phyloP scores from a whole-genome alignment of 2,797 vertebrate genomes.

The Enteromius viviparus region DNA sequence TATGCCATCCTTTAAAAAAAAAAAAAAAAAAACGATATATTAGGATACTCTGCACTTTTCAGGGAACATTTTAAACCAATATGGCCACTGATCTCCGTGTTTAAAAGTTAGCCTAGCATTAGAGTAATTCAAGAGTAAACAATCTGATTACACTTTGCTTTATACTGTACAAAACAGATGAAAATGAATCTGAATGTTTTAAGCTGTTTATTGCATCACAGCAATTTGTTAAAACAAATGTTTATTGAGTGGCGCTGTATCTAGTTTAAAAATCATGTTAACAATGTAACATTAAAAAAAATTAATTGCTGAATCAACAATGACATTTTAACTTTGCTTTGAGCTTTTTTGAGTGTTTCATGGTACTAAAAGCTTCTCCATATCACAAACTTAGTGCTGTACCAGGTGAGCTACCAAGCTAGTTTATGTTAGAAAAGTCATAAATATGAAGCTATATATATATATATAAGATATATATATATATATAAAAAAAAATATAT shows the following conservation, averaged over 20 bases:
- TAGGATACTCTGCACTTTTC: neutral
- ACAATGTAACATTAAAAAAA: neutral
- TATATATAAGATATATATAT: no score
- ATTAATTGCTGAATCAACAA: neutral
- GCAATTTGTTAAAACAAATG: neutral
- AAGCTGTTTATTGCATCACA: neutral
- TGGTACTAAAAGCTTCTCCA: neutral
- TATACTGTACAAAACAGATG: neutral
- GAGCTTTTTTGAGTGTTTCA: neutral
- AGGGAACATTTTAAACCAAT: neutral
- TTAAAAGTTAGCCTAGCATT: neutral
- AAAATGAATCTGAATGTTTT: neutral
- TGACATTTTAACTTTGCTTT: neutral
- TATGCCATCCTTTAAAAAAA: neutral
- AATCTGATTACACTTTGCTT: neutral
- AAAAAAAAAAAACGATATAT: neutral
- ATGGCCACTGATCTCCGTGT: neutral
- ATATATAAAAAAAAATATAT: no score
- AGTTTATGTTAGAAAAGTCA: neutral
- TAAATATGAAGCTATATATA: no score
- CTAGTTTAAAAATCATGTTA: neutral
- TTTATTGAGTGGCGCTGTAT: neutral
- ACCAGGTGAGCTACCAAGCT: neutral
- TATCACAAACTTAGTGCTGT: neutral
- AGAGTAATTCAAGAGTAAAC: neutral